Evolutionary conservation across 2,797 vertebrate species (phyloP).

Genomic region (Sphenopsis melanotis): DNA sequence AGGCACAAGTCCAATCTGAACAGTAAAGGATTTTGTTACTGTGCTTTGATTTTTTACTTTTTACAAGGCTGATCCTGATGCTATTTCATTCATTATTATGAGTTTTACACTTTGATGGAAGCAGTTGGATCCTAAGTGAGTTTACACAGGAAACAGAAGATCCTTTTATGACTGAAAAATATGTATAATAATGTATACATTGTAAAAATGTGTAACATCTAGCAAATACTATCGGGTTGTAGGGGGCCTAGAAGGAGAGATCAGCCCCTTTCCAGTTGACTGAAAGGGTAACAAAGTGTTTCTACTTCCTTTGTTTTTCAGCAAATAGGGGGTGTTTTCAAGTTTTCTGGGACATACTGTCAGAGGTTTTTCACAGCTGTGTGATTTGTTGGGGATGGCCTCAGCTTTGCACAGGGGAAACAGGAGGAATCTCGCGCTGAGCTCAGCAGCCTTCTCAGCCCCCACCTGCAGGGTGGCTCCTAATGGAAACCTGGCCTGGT

Average conservation of each 20-base stretch:
- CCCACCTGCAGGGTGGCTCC: background rate
- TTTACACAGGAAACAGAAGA: background rate
- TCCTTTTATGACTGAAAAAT: background rate
- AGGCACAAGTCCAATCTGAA: background rate
- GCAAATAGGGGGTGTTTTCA: background rate
- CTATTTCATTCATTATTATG: background rate
- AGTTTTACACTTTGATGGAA: background rate
- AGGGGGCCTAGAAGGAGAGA: background rate
- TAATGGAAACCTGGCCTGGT: background rate
- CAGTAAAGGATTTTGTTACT: background rate
- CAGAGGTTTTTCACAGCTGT: background rate
- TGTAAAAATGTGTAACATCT: fast-evolving
- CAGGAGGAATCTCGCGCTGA: background rate
- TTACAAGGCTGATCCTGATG: background rate
- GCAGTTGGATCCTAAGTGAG: background rate
- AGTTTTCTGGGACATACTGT: background rate
- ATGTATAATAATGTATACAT: fast-evolving
- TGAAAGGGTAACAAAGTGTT: background rate
- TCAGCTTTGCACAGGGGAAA: background rate
- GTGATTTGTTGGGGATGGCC: background rate
- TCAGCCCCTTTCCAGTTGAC: background rate
- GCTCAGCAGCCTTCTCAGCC: background rate
- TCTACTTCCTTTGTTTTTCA: background rate
- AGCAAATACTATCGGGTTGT: background rate
- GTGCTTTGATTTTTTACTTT: background rate